Base-by-base conservation (phyloP, 2,888 invertebrate genomes). In the Eretmocerus hayati region DNA sequence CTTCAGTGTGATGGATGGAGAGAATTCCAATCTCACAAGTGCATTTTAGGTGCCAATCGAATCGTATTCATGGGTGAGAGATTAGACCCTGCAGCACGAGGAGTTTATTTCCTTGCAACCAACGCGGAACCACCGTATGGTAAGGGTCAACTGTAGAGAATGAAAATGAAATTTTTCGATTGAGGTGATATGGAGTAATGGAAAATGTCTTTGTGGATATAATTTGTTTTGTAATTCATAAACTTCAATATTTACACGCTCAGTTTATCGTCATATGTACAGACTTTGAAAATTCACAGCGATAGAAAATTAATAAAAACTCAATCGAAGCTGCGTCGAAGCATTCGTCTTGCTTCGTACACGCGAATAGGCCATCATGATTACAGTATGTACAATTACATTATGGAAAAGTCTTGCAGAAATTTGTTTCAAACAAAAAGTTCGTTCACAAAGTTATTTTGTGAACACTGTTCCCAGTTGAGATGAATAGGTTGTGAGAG, bases 81-180 rank as follows among this genome's bases (percentile, higher is more conserved):
- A 1, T 55, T 66, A 0, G 59, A 63, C 13, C 51, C 56, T 4
- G 59, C 60, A 16, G 69, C 76, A 2, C 65, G 70, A 6, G 85
- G 85, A 4, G 73, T 76, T 43, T 84, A 76, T 61, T 84, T 78
- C 60, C 72, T 85, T 1, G 69, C 73, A 53, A 86, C 85, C 0
- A 76, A 75, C 46, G 66, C 74, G 13, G 71, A 74, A 48, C 66
- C 78, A 5, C 77, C 75, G 21, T 85, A 74, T 60, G 81, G 80
- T 2, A 64, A 73, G 48, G 75, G 74, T 22, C 43, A 48, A 20
- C n/a, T 48, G 5, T 49, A 33, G 38, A 8, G 3, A 19, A 8
- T 33, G n/a, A 33, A 33, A 33, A 33, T 33, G 5, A 33, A 30
- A 30, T 9, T 30, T 30, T 30, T 30, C 8, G 8, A 30, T 13